Base-by-base conservation (phyloP, 2,113 vertebrate genomes). In the Tursiops truncatus region DNA sequence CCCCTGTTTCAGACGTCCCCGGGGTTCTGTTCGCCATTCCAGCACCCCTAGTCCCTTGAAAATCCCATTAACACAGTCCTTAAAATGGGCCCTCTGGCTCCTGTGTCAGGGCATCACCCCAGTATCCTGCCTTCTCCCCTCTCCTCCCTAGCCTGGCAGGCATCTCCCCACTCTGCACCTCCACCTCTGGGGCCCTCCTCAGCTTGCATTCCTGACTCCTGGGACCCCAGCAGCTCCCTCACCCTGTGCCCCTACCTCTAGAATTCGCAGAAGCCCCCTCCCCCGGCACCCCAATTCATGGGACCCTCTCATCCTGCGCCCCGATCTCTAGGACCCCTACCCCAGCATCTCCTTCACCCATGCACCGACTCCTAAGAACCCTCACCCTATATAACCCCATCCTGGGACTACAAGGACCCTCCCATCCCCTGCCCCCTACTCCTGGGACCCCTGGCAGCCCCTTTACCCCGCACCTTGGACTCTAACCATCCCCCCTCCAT, bases 391-490 rank as follows among this genome's bases (percentile, higher is more conserved):
- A 74, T 44, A 73, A 47, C 44, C 41, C 73, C 31, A 17, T 76
- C 26, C 53, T 70, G 38, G 36, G n/a, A 38, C 76, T 68, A 41
- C n/a, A 21, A 36, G 47, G n/a, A 12, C 31, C 38, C 65, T 33
- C 67, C 62, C 12, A 28, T 67, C 26, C 31, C 36, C 17, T 33
- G 3, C 1, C 41, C 77, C 6, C 71, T 2, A 38, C 28, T 76
- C 82, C 80, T 86, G 28, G 58, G 56, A 82, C 14, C 28, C 33
- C 41, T 65, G 8, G 36, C 8, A 44, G 31, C 31, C 38, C 33
- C 26, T 60, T 13, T 50, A 14, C 33, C 23, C 41, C 0, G 1
- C 0, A 0, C 33, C 53, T 36, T n/a, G 8, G 9, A 33, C 89
- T n/a, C 93, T 94, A 26, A 94, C 65, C 77, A 58, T 8, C 77